These are phyloP conservation scores for Raja brachyura DNA, from an alignment of 2,113 vertebrate species.

Conservation along the genomic window DNA sequence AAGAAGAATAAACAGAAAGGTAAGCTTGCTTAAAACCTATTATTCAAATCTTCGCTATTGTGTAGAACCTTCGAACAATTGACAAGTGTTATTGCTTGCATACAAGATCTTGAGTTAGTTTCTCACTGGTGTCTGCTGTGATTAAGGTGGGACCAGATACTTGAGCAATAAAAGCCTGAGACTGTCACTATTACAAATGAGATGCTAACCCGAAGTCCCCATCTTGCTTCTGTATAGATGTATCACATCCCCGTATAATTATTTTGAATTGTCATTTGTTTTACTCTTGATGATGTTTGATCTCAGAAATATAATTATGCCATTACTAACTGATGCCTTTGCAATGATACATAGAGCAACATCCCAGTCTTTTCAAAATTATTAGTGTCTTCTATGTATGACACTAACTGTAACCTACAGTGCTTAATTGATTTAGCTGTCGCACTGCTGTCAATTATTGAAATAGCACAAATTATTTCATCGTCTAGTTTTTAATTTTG, in stretches of 20 bases:
- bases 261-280: too few species aligned
- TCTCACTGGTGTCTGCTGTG: too few species aligned
- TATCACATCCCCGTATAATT: too few species aligned
- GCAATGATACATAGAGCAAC: not conserved
- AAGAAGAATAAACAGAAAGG: constrained; percentile 99
- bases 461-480: not conserved
- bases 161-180: too few species aligned
- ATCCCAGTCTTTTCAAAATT: not conserved
- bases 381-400: not conserved
- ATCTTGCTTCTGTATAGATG: too few species aligned
- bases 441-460: not conserved
- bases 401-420: not conserved
- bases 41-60: not conserved
- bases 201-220: too few species aligned
- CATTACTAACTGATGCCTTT: not conserved
- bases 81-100: not conserved
- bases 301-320: too few species aligned
- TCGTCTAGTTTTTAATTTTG: not conserved
- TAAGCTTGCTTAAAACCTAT: constrained; percentile 53
- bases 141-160: too few species aligned
- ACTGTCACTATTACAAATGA: too few species aligned
- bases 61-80: not conserved
- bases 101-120: not conserved
- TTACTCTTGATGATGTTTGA: too few species aligned
- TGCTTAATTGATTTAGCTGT: not conserved